Evolutionary conservation across 2,113 vertebrate genomes (phyloP).

Genomic region (Protobothrops mucrosquamatus): DNA sequence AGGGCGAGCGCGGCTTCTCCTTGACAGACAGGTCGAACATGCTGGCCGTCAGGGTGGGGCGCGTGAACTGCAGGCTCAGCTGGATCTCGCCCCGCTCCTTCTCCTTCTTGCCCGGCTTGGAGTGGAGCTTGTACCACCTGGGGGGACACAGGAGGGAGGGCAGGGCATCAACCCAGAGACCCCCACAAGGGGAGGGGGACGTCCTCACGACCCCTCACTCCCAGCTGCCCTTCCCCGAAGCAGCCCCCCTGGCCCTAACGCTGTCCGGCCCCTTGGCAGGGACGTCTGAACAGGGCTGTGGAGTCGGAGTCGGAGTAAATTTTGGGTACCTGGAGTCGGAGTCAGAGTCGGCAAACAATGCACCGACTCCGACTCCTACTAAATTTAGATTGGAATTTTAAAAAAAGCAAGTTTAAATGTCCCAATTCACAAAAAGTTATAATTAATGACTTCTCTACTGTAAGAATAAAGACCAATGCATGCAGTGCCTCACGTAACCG

Average conservation of each 20-base stretch:
- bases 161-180: not conserved
- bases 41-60: conserved; percentile 92
- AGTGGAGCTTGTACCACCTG: conserved; percentile 93
- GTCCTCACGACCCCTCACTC: not conserved
- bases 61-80: conserved; percentile 85
- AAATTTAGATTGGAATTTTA: too few relatives aligned
- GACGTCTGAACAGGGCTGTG: too few relatives aligned
- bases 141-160: not conserved
- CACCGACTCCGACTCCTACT: too few relatives aligned
- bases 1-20: conserved; percentile 87
- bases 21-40: conserved; percentile 96
- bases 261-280: not conserved
- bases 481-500: too few relatives aligned
- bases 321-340: too few relatives aligned
- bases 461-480: too few relatives aligned
- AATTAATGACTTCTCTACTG: too few relatives aligned
- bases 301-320: too few relatives aligned
- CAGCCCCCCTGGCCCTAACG: not conserved
- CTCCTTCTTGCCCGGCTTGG: conserved; percentile 93
- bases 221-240: not conserved
- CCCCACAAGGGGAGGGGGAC: not conserved
- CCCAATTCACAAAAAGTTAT: too few relatives aligned
- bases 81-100: conserved; percentile 95
- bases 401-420: too few relatives aligned
- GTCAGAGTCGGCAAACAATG: too few relatives aligned